Evolutionary conservation across 2,797 vertebrate genomes (phyloP), one percentile per base, ranked within the genome.

Genomic region (Monodelphis domestica): DNA sequence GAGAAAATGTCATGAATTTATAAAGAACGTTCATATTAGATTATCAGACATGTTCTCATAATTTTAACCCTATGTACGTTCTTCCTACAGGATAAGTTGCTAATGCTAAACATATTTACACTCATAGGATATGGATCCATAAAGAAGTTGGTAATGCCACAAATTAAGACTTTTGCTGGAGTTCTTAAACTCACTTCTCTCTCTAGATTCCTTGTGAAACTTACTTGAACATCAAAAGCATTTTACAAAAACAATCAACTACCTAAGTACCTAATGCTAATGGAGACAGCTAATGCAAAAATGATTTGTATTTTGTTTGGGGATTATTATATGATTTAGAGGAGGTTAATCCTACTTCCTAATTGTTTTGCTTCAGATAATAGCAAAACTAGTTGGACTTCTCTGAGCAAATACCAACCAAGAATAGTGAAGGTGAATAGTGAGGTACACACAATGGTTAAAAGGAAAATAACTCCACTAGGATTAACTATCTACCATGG

Each of bases 1-100:
- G 53, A 92, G 90, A 59, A 90, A 93, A 90, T 54, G n/a, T 52
- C 28, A 54, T 89, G 24, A 84, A 84, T 90, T 89, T 30, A 87
- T 17, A 78, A 70, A 11, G 50, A 92, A 33, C 89, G 53, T 87
- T 26, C 5, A 70, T 21, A 45, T 78, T 78, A 78, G 15, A 70
- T 9, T 70, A 70, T 38, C n/a, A 70, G 51, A 12, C 15, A 55
- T 55, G 70, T 93, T 78, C 4, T 54, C 52, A 45, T 90, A 90
- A 87, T 94, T 51, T 91, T 54, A 50, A 88, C 63, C 94, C 56
- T 88, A 91, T 38, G 56, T 56, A 93, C 84, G 87, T 55, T 90
- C 63, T 93, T 51, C 14, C 54, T 57, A 38, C 5, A 84, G 1
- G n/a, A 89, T 26, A 53, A 6, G 30, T 24, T n/a, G 91, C 70